Evolutionary conservation across 2,113 vertebrate genomes (phyloP), one percentile per base, ranked within the genome.

Genomic region (Menidia beryllina): DNA sequence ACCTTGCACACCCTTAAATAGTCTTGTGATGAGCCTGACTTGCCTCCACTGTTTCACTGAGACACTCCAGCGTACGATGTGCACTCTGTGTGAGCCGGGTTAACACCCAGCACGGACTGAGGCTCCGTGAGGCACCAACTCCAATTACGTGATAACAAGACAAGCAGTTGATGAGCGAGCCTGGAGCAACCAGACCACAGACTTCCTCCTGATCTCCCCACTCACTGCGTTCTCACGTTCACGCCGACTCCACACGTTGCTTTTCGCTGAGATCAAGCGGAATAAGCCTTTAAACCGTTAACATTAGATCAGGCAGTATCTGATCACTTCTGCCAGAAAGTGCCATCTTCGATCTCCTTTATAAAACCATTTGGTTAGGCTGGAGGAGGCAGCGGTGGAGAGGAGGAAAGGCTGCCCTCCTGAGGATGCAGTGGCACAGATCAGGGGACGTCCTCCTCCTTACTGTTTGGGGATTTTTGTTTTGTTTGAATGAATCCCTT

Each of bases 361-460:
- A 61, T 51, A 17, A 61, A 79, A 41, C 45, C 45, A 47, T 72
- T 65, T 61, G 21, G 19, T 63, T 69, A 25, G 26, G 20, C 24
- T 25, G 21, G 45, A 64, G 58, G 47, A 69, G 4, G 57, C 9
- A 25, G 25, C 48, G 77, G 27, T 43, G 77, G 27, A 78, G 52
- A 19, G 69, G 55, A 66, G 73, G 60, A 23, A 71, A 87, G 65
- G 56, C 72, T 85, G 88, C 88, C 88, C 85, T 76, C 89, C 84
- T 57, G 69, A 81, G 91, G 83, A 59, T 27, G 38, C 3, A 13
- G 13, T 19, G 30, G 2, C 6, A 5, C 43, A 20, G 34, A n/a
- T 72, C 54, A 80, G 38, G 47, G 50, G 54, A 50, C 11, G 14
- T 38, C 39, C 14, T 25, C 55, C 26, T 54, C 7, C 15, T 5